Percentiles rank a stretch among this genome's conserved stretches.
Conservation (phyloP, 1,140 invertebrate genomes). For the Sminthurides bifidus region DNA sequence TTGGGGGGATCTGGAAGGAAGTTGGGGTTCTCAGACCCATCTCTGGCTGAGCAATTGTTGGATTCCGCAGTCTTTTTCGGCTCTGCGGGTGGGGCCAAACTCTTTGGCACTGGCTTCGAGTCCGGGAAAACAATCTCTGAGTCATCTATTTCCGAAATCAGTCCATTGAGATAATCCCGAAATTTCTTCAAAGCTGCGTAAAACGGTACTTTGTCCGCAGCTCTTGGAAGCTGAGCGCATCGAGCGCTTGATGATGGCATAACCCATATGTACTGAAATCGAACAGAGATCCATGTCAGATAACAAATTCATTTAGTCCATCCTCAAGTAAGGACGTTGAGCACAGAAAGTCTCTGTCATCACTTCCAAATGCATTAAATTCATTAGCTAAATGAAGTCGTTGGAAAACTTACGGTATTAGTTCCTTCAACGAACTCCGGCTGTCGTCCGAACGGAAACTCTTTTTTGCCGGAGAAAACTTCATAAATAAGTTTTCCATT, state of each 20-base stretch:
- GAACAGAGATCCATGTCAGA: conserved; percentile 13
- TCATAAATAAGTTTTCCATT: conserved; percentile 98
- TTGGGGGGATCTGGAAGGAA: conserved; percentile 17
- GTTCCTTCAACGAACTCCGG: conserved; percentile 83
- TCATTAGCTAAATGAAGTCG: not conserved
- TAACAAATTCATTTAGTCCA: not conserved
- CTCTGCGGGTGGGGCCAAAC: no score
- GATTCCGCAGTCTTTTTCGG: conserved; percentile 16
- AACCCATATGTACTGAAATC: conserved; percentile 85
- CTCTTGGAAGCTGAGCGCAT: conserved; percentile 85
- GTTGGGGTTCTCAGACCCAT: not conserved
- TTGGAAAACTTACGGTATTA: conserved; percentile 60
- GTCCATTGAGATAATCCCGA: conserved; percentile 83
- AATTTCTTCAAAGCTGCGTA: conserved; percentile 90
- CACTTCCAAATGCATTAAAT: conserved; percentile 9
- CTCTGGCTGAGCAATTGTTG: not conserved
- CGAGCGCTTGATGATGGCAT: conserved; percentile 95
- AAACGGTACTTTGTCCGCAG: conserved; percentile 93
- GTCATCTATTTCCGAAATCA: conserved; percentile 74
- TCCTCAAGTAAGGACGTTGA: no score
- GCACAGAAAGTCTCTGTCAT: no score
- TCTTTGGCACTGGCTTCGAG: conserved; percentile 40
- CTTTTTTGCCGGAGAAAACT: conserved; percentile 92
- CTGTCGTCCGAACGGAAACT: conserved; percentile 92
- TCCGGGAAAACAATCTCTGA: conserved; percentile 83